A percentile compares a stretch with the other conserved stretches of the same genome.
These are phyloP conservation scores for Xylocopa sonorina DNA, from an alignment of 1,140 invertebrate species.

Conservation along the genomic window DNA sequence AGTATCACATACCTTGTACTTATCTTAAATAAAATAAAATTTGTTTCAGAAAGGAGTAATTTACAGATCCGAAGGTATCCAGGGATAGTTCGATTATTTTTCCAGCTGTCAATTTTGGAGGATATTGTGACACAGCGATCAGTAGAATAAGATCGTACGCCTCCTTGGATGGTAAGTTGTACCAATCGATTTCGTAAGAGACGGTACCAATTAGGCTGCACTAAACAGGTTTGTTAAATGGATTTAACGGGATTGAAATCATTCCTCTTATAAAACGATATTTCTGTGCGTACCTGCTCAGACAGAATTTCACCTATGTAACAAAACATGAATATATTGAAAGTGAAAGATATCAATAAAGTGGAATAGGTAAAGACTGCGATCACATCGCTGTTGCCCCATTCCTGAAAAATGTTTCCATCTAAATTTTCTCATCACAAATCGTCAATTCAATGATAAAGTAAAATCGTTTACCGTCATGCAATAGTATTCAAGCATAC, in stretches of 20 bases:
- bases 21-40: neutral
- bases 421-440: too few species aligned
- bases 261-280: neutral
- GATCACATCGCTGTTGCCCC: conserved; percentile 48
- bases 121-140: conserved; percentile 48
- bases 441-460: too few species aligned
- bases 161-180: conserved; percentile 34
- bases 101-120: conserved; percentile 56
- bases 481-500: conserved; percentile 61
- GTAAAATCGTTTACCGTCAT: conserved; percentile 41
- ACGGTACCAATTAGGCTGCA: conserved; percentile 43
- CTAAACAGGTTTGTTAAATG: neutral
- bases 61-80: conserved; percentile 45
- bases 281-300: conserved; percentile 59
- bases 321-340: conserved; percentile 71
- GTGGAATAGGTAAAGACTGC: conserved; percentile 60
- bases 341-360: conserved; percentile 64
- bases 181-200: conserved; percentile 52
- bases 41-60: conserved; percentile 10
- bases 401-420: conserved; percentile 61
- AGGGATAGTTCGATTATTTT: conserved; percentile 55
- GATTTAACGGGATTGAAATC: neutral
- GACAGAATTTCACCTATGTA: conserved; percentile 69
- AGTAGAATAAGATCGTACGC: conserved; percentile 34
- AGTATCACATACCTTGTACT: too few species aligned